Conservation (phyloP, 2,797 vertebrate species). For the Sebastes miniatus region DNA sequence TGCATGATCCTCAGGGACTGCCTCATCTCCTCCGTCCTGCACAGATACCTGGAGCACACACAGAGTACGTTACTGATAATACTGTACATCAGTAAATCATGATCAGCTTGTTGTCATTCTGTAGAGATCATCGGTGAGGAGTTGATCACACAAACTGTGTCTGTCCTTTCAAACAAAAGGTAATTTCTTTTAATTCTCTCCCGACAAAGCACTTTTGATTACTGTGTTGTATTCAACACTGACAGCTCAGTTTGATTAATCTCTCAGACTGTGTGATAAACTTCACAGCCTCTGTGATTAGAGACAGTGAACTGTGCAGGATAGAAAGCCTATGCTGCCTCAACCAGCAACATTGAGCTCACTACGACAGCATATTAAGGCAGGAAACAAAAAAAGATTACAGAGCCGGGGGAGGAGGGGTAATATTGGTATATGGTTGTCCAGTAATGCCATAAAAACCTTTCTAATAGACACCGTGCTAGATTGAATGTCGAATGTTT, state of each 20-base stretch:
- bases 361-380: neutral
- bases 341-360: neutral
- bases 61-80: neutral
- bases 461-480: neutral
- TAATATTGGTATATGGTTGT: too few species aligned
- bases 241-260: neutral
- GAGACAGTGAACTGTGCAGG: neutral
- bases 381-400: neutral
- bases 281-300: neutral
- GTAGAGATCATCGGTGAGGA: neutral
- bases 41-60: slow-evolving; percentile 86
- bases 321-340: neutral
- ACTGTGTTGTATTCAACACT: neutral
- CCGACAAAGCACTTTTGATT: neutral
- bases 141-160: neutral
- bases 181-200: neutral
- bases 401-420: neutral
- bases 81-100: neutral
- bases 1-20: slow-evolving; percentile 91
- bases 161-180: neutral
- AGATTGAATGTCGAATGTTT: neutral
- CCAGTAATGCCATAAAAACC: neutral
- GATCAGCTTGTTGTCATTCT: neutral
- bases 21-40: slow-evolving; percentile 95
- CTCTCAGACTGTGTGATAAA: neutral